Conservation (phyloP, 1,140 invertebrate species). For the Diuraphis noxia region DNA sequence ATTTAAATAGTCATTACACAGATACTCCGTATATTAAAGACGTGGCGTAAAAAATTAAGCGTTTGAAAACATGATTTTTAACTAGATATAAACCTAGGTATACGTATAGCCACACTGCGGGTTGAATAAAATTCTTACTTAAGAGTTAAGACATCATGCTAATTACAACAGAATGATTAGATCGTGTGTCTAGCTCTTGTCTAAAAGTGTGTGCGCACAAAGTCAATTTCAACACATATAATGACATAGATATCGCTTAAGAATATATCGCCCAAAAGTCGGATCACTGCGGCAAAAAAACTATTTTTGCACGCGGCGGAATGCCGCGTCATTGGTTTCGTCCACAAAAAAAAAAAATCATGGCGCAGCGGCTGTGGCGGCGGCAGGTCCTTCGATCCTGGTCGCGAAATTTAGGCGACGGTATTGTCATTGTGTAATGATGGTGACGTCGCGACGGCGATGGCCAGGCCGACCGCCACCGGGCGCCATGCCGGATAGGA, state of each 20-base stretch:
- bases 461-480: background rate
- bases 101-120: no score
- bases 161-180: background rate
- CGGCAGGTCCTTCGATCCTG: background rate
- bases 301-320: background rate
- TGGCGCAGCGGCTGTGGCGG: background rate
- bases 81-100: no score
- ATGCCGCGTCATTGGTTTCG: background rate
- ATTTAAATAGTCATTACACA: no score
- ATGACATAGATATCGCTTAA: no score
- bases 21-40: no score
- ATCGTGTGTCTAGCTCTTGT: no score
- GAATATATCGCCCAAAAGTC: background rate
- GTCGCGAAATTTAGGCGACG: background rate
- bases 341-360: background rate
- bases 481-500: conserved; percentile 12
- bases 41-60: background rate
- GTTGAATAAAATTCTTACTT: background rate
- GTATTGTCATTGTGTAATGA: background rate
- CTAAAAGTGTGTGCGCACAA: background rate
- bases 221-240: background rate
- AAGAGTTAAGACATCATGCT: no score
- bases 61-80: background rate
- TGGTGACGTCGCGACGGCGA: background rate
- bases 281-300: background rate